These are phyloP conservation scores for Condylura cristata DNA, from an alignment of 2,113 vertebrate species.

Conservation along the genomic window DNA sequence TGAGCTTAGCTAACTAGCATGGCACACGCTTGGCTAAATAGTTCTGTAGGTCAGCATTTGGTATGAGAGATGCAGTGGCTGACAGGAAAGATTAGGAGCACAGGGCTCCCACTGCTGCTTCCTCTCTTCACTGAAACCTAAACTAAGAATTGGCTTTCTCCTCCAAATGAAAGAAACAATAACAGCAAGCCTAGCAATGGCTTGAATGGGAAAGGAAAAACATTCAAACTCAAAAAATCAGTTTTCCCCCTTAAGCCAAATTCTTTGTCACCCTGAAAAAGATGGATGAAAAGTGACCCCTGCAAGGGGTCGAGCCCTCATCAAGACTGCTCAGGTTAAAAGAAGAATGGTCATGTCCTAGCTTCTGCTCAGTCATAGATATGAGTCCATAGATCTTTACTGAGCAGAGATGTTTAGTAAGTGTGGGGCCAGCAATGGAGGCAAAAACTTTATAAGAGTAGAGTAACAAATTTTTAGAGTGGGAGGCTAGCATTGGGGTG, in stretches of 20 bases:
- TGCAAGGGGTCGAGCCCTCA: background rate
- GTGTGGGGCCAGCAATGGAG: background rate
- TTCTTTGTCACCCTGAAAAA: background rate
- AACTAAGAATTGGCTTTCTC: background rate
- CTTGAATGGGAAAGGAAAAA: background rate
- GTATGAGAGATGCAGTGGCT: background rate
- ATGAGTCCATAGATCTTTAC: background rate
- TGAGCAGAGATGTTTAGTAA: background rate
- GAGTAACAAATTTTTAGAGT: background rate
- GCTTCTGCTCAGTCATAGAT: background rate
- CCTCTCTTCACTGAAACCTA: background rate
- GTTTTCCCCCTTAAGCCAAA: background rate
- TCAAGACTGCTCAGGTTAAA: background rate
- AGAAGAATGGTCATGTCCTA: background rate
- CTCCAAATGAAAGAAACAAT: background rate
- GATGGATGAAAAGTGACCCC: background rate
- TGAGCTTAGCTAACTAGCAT: slow-evolving; percentile 10
- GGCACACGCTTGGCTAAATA: background rate
- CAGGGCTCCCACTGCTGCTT: background rate
- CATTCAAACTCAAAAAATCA: background rate
- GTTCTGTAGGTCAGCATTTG: background rate
- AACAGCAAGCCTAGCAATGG: background rate
- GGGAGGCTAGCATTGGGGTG: background rate
- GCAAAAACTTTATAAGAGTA: background rate
- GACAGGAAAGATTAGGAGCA: background rate